Base-by-base conservation (phyloP, 1,140 invertebrate species). In the Goniozus legneri region DNA sequence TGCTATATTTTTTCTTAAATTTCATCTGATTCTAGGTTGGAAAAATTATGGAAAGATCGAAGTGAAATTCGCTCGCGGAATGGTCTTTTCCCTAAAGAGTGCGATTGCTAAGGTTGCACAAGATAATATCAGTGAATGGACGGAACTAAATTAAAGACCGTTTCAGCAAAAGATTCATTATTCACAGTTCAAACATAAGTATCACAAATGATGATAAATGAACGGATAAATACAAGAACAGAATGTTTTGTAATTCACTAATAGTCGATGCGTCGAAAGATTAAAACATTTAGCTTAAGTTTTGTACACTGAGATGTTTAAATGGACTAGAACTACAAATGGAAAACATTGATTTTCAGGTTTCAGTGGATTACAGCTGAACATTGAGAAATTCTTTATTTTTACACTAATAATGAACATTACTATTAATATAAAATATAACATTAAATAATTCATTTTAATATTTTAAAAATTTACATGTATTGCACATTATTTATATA, bases 321-420 rank as follows among this genome's bases (percentile, higher is more conserved):
- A 60, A 59, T 67, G 35, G 54, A 62, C 62, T 67, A 65, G 47
- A 51, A 35, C 61, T 69, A 68, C 57, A 50, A 71, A 69, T 72
- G 67, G 68, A 72, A 72, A 72, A 71, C 64, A 69, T 69, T 69
- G 64, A 71, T 70, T 70, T 65, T 63, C 43, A 56, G 61, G 55
- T 56, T 52, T 51, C 36, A 14, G 60, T 49, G 56, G 58, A 58
- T 56, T 58, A 43, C 50, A 57, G 56, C 65, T 61, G 60, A 57
- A 62, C 56, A 60, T 63, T 57, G 58, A 20, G 35, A 56, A 44
- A 47, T 47, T 36, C 27, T 52, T 58, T 41, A 12, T 20, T 20
- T 22, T n/a, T 1, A 8, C 13, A 37, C 6, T 0, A 13, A n/a
- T 40, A 21, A 14, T 10, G 32, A 8, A n/a, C 22, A n/a, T n/a